Base-by-base conservation (phyloP, 2,888 invertebrate genomes). In the Timandra comae region DNA sequence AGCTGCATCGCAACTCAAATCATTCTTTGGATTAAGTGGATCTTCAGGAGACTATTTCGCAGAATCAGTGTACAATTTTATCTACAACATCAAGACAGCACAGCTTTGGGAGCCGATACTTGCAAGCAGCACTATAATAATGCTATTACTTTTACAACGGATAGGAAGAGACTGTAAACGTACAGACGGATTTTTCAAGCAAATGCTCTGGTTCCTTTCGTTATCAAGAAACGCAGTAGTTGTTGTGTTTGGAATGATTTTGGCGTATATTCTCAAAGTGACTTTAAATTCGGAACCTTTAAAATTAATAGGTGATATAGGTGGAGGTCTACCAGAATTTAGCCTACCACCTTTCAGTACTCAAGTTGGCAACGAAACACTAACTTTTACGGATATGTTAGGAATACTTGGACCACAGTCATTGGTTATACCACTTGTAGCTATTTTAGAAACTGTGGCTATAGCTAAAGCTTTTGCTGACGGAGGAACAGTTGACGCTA, bases 201-300 rank as follows among this genome's bases (percentile, higher is more conserved):
- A 88, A 56, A 52, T 73, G 6, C 76, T 90, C 46, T 91, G 91
- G 89, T 75, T 91, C 34, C 46, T 90, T 12, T 91, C 92, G 1
- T 69, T 94, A 12, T 91, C 90, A 1, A 87, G 95, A 49, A 96
- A 96, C 72, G 95, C 95, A 1, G 73, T 95, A 2, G 91, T 93
- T 7, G 94, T 96, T 0, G 64, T 95, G 3, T 50, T 91, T 7
- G 93, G 93, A 26, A 91, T 92, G 35, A 52, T 90, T 4, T 59
- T 95, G 26, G 92, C 93, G 2, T 85, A 74, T 41, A 29, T 56
- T 13, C 36, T 84, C 3, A 78, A 84, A 55, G 33, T 63, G 1
- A 53, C 48, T 1, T 49, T 56, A 5, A 46, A 59, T 7, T 49
- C 52, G 2, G 73, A 88, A 45, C 92, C 93, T 0, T 90, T 95